phyloP scores from a whole-genome alignment of 2,888 invertebrate species.

The Ormyrus rosae region DNA sequence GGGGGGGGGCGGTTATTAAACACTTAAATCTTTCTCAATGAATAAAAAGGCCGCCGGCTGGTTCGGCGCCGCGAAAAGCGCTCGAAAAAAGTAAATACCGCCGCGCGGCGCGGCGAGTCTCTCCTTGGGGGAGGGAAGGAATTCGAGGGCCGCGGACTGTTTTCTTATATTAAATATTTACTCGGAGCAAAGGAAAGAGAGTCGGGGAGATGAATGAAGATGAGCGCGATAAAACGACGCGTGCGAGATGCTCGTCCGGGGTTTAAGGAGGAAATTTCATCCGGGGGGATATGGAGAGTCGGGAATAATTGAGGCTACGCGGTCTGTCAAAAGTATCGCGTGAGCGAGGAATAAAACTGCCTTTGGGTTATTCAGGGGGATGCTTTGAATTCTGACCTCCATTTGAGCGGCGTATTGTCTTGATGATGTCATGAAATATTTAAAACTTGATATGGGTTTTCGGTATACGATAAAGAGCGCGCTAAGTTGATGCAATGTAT shows the following conservation, averaged over 20 bases:
- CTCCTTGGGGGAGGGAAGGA: neutral
- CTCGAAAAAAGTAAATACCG: slow-evolving; percentile 12
- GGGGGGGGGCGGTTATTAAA: slow-evolving; percentile 64
- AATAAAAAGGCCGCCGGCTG: slow-evolving; percentile 47
- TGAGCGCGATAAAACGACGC: neutral
- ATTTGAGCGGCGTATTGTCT: no score
- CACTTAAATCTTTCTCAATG: slow-evolving; percentile 66
- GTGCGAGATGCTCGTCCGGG: no score
- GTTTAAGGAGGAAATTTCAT: neutral
- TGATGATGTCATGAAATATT: no score
- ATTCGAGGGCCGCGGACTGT: slow-evolving; percentile 14
- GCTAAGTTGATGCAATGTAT: no score
- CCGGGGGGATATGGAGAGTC: neutral
- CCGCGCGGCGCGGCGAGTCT: neutral
- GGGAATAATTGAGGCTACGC: neutral
- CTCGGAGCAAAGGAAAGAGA: slow-evolving; percentile 2
- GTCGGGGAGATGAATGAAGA: neutral
- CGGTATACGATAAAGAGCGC: no score
- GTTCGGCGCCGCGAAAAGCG: neutral
- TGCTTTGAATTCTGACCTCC: no score
- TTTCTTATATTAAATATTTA: slow-evolving; percentile 55
- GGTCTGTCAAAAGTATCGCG: neutral
- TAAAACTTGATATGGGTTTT: no score
- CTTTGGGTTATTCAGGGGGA: neutral
- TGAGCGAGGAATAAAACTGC: neutral